These are phyloP conservation scores for Drosophila birchii DNA, from an alignment of 2,888 invertebrate genomes.

Conservation along the genomic window DNA sequence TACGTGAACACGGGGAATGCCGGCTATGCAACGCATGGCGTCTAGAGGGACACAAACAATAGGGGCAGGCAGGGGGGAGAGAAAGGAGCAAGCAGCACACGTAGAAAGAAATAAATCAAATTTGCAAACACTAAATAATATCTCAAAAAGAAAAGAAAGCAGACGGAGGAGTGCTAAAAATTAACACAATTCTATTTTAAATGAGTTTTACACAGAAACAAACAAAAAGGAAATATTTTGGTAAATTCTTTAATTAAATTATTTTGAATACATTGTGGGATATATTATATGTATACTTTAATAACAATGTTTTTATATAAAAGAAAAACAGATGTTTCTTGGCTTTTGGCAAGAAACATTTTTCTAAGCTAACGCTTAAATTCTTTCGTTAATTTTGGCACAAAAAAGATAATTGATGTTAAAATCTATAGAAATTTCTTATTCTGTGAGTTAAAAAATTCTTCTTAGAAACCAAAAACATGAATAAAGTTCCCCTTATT, in stretches of 20 bases:
- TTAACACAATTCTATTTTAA: slow-evolving; percentile 59
- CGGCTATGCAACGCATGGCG: slow-evolving; percentile 69
- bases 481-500: not conserved
- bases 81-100: slow-evolving; percentile 28
- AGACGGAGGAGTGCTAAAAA: slow-evolving; percentile 38
- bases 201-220: not conserved
- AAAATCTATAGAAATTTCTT: not conserved
- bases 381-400: not conserved
- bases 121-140: slow-evolving; percentile 33
- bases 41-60: slow-evolving; percentile 35
- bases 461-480: too few relatives aligned
- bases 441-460: not conserved
- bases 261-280: not conserved
- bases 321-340: not conserved
- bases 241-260: not conserved
- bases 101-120: slow-evolving; percentile 55
- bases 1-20: slow-evolving; percentile 66
- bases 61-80: not conserved
- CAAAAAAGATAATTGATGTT: not conserved
- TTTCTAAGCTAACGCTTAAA: too few relatives aligned
- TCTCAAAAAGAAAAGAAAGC: slow-evolving; percentile 16
- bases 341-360: not conserved
- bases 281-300: not conserved
- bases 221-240: not conserved
- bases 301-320: not conserved